Conservation (phyloP, 2,888 invertebrate genomes). For the Pegoplata infirma region DNA sequence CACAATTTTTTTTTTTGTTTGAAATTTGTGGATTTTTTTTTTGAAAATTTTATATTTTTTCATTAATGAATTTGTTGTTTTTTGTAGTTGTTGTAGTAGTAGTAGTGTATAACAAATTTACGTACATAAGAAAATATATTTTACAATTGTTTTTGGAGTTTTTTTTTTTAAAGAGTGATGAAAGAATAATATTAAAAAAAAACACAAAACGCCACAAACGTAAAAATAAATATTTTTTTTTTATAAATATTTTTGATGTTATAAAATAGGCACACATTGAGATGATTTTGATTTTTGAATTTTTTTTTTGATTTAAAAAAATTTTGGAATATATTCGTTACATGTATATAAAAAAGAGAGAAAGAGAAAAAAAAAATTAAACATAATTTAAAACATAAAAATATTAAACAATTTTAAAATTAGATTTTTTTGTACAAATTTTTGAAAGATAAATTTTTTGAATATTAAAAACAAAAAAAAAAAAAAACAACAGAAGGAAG, state of each 20-base stretch:
- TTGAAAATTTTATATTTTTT: slow-evolving; percentile 27
- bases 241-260: slow-evolving; percentile 38
- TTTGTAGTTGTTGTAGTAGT: slow-evolving; percentile 64
- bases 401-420: neutral
- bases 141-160: slow-evolving; percentile 35
- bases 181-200: no score
- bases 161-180: slow-evolving; percentile 49
- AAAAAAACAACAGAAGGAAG: neutral
- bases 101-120: slow-evolving; percentile 64
- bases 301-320: slow-evolving; percentile 13
- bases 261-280: slow-evolving; percentile 65
- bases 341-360: slow-evolving; percentile 35
- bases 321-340: slow-evolving; percentile 32
- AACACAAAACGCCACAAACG: slow-evolving; percentile 34
- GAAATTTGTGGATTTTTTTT: no score
- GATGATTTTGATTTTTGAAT: slow-evolving; percentile 61
- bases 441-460: neutral
- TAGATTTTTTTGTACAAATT: neutral
- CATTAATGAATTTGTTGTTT: slow-evolving; percentile 62
- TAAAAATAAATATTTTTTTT: slow-evolving; percentile 58
- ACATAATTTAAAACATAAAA: slow-evolving; percentile 4
- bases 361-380: slow-evolving; percentile 50
- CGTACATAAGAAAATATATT: slow-evolving; percentile 62
- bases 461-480: neutral
- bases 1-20: slow-evolving; percentile 42